Evolutionary conservation across 2,888 invertebrate genomes (phyloP), one percentile per base, ranked within the genome.

Genomic region (Lingula anatina): DNA sequence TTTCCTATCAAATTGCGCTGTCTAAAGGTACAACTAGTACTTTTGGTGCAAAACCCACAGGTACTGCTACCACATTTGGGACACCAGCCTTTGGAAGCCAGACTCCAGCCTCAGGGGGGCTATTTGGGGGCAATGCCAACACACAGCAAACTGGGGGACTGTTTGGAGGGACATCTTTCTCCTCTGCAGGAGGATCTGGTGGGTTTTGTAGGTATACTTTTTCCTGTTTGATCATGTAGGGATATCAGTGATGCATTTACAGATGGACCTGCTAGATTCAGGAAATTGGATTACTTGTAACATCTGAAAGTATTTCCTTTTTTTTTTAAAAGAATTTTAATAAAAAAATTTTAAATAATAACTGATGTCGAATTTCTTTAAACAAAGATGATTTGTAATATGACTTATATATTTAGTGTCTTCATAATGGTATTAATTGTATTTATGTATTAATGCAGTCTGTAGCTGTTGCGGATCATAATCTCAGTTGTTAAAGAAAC

Each of bases 101-200:
- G 23, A 44, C 49, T 15, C 38, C 27, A 44, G 37, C 57, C 61
- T 47, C 46, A 18, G 56, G 59, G n/a, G 56, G 63, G 27, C 39
- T 62, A 37, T 64, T 64, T 53, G 64, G 63, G 2, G 39, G 54
- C 26, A 54, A 49, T 15, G 56, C 52, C 28, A 53, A 55, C 3
- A 49, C 50, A n/a, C n/a, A n/a, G 25, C 49, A 53, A 15, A 48
- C 56, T 7, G 54, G 51, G 20, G 55, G 54, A 1, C 44, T 62
- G 27, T 56, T 56, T 43, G 56, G 56, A 3, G 36, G 35, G 28
- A 51, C 41, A 28, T 49, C 39, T 35, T 46, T 38, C 20, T 21
- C 44, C 18, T 25, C 50, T 9, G 36, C 46, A 18, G 46, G 41
- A 2, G 31, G 47, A 15, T 28, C 47, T 15, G 57, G 49, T 23